Conservation (phyloP, 1,140 invertebrate species). For the Aphelinus certus region DNA sequence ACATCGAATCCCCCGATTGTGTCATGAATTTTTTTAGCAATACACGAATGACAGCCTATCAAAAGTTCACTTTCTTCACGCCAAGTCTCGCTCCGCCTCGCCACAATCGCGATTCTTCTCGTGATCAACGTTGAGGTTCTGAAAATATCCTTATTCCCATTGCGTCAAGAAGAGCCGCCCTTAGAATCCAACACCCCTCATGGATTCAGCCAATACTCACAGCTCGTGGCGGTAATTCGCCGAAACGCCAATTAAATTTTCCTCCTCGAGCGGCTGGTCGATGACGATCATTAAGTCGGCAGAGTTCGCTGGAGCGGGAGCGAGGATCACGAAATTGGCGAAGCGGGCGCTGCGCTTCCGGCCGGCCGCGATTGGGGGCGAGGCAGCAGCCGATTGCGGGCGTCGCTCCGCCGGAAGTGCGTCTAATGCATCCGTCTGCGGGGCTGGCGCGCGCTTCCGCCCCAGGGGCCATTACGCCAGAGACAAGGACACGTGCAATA, state of each 20-base stretch:
- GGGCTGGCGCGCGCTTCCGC: slow-evolving; percentile 65
- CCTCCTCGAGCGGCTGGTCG: not conserved
- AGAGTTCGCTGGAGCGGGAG: slow-evolving; percentile 19
- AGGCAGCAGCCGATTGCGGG: slow-evolving; percentile 38
- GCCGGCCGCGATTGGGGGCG: slow-evolving; percentile 41
- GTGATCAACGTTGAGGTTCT: too few species aligned
- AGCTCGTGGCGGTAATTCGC: too few species aligned
- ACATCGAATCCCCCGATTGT: too few species aligned
- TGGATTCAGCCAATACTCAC: too few species aligned
- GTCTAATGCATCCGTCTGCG: slow-evolving; percentile 68
- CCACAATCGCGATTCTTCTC: too few species aligned
- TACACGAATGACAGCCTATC: too few species aligned
- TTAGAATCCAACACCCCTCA: too few species aligned
- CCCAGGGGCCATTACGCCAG: slow-evolving; percentile 58
- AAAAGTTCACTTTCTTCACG: too few species aligned
- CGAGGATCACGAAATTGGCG: slow-evolving; percentile 34
- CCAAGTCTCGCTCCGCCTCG: too few species aligned
- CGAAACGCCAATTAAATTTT: slow-evolving; percentile 17
- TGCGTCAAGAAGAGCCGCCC: too few species aligned
- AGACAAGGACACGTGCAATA: not conserved
- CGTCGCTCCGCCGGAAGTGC: slow-evolving; percentile 65
- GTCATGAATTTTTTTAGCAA: too few species aligned
- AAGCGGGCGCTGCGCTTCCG: slow-evolving; percentile 27
- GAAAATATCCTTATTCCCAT: too few species aligned
- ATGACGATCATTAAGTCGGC: slow-evolving; percentile 18